These are phyloP conservation scores for Moxostoma hubbsi DNA, from an alignment of 2,797 vertebrate genomes.

Conservation along the genomic window DNA sequence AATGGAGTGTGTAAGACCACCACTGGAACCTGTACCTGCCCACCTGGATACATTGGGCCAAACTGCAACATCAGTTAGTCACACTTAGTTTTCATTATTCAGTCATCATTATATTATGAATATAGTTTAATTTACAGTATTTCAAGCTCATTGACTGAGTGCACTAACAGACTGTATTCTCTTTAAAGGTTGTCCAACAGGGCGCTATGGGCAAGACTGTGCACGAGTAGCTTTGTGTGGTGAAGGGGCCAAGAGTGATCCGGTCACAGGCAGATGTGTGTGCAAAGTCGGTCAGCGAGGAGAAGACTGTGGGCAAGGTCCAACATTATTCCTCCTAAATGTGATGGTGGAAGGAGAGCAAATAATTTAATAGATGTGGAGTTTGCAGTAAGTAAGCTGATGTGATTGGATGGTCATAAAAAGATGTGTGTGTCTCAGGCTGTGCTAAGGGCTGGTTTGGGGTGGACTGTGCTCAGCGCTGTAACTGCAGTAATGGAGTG, in stretches of 20 bases:
- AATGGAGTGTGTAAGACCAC: slow-evolving; percentile 67
- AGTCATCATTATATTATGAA: not conserved
- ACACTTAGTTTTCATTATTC: not conserved
- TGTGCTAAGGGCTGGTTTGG: slow-evolving; percentile 74
- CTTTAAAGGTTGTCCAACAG: slow-evolving; percentile 75
- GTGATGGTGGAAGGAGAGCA: not conserved
- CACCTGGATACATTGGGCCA: slow-evolving; percentile 73
- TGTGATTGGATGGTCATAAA: slow-evolving; percentile 2
- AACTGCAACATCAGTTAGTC: slow-evolving; percentile 78
- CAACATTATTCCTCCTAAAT: not conserved
- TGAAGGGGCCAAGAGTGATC: slow-evolving; percentile 68
- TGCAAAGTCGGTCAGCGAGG: slow-evolving; percentile 75
- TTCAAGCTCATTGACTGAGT: not conserved
- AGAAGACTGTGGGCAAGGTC: slow-evolving; percentile 74
- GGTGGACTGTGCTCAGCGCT: slow-evolving; percentile 68
- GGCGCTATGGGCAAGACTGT: slow-evolving; percentile 74
- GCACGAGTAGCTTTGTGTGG: slow-evolving; percentile 71
- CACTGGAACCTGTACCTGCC: slow-evolving; percentile 76
- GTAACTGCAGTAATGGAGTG: slow-evolving; percentile 75
- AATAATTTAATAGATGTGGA: not conserved
- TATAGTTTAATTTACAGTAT: not conserved
- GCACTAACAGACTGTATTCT: slow-evolving; percentile 17
- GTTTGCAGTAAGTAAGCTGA: not conserved
- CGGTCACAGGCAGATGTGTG: slow-evolving; percentile 72
- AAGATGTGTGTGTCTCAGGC: slow-evolving; percentile 62